phyloP scores from a whole-genome alignment of 2,113 vertebrate genomes.

The Ictalurus punctatus region DNA sequence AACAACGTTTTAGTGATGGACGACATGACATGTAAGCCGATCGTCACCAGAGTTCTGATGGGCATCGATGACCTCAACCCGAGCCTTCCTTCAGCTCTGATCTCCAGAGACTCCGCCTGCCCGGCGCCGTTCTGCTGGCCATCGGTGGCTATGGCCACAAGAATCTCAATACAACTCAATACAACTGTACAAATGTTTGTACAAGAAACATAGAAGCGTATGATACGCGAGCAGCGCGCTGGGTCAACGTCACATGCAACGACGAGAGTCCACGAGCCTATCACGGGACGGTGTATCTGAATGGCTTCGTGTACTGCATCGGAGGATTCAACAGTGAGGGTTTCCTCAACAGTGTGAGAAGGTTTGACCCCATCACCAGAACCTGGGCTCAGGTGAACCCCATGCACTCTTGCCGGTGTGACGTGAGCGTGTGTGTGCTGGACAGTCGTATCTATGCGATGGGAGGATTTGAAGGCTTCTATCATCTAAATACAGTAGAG shows the following conservation, averaged over 20 bases:
- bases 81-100: conserved; percentile 59
- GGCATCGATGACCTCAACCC: conserved; percentile 72
- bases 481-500: too few species aligned
- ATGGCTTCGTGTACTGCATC: conserved; percentile 76
- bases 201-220: conserved; percentile 79
- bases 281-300: conserved; percentile 72
- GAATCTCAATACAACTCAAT: conserved; percentile 72
- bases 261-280: conserved; percentile 74
- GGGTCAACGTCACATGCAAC: conserved; percentile 73
- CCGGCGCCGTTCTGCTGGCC: conserved; percentile 74
- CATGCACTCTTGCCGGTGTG: conserved; percentile 80
- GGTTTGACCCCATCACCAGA: too few species aligned
- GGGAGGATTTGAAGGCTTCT: conserved; percentile 73
- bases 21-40: conserved; percentile 69
- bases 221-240: conserved; percentile 73
- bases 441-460: conserved; percentile 40
- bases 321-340: conserved; percentile 77
- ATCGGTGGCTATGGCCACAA: conserved; percentile 79
- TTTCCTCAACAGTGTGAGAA: conserved; percentile 65
- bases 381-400: conserved; percentile 45
- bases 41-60: conserved; percentile 58
- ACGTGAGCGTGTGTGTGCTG: conserved; percentile 75
- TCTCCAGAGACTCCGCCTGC: conserved; percentile 74
- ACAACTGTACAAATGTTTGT: too few species aligned
- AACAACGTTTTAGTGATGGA: conserved; percentile 69